phyloP scores from a whole-genome alignment of 2,888 invertebrate genomes.

The Melinaea menophilus region DNA sequence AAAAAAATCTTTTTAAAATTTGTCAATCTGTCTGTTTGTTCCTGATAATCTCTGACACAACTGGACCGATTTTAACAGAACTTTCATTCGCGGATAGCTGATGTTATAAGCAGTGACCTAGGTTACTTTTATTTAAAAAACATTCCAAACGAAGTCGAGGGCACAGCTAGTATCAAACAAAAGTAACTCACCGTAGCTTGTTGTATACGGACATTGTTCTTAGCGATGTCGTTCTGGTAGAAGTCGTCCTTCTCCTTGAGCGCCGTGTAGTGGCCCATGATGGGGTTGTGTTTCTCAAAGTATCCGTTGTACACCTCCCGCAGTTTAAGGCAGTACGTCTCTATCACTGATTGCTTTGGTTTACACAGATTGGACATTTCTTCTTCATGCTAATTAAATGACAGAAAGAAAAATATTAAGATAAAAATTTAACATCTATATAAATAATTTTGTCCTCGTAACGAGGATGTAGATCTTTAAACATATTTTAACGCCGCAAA shows the following conservation, averaged over 20 bases:
- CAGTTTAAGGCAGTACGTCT: constrained; percentile 59
- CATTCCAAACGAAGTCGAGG: no score
- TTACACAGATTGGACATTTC: constrained; percentile 59
- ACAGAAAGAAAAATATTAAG: background rate
- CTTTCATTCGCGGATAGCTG: no score
- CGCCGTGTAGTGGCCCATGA: constrained; percentile 63
- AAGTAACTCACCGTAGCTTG: constrained; percentile 49
- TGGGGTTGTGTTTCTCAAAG: constrained; percentile 64
- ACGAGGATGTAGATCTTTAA: no score
- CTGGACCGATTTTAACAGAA: no score
- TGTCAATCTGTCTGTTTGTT: no score
- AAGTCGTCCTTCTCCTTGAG: constrained; percentile 71
- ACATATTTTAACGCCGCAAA: no score
- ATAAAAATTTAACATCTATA: background rate
- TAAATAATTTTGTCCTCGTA: no score
- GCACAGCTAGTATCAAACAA: background rate
- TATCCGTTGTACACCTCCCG: constrained; percentile 59
- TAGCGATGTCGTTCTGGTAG: constrained; percentile 71
- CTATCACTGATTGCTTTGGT: constrained; percentile 64
- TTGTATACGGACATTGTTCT: constrained; percentile 60
- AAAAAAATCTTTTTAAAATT: no score
- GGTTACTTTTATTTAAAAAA: no score
- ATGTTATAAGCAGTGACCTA: no score
- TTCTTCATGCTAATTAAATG: constrained; percentile 56
- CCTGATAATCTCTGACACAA: no score